Conservation (phyloP, 2,113 vertebrate genomes). For the Coturnix japonica region DNA sequence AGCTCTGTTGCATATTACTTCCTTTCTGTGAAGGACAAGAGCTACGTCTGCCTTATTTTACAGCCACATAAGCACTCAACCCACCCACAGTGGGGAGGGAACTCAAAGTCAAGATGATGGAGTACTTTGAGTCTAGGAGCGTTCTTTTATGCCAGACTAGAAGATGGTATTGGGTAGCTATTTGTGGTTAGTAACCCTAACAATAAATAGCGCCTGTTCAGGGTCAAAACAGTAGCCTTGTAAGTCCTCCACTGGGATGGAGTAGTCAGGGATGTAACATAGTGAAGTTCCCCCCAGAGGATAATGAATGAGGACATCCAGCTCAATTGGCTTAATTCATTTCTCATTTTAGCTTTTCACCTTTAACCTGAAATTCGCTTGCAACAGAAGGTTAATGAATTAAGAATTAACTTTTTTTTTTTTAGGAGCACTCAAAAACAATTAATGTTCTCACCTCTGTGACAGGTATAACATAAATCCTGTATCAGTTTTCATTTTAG, state of each 20-base stretch:
- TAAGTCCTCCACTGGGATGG: background rate
- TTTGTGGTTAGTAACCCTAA: background rate
- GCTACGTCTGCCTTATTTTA: background rate
- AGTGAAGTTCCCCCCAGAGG: background rate
- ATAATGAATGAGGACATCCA: slow-evolving; percentile 26
- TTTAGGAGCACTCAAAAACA: background rate
- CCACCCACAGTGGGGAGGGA: background rate
- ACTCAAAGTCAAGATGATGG: background rate
- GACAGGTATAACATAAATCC: background rate
- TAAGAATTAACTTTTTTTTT: slow-evolving; percentile 2
- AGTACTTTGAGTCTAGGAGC: background rate
- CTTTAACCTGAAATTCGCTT: background rate
- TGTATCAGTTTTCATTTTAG: background rate
- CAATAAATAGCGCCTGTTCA: background rate
- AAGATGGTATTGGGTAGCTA: background rate
- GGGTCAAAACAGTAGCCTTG: background rate
- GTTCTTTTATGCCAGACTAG: background rate
- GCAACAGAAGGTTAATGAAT: background rate
- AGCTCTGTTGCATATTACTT: background rate
- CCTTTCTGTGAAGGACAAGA: background rate
- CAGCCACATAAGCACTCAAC: background rate
- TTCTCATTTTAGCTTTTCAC: slow-evolving; percentile 57
- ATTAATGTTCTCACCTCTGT: background rate
- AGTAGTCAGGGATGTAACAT: background rate
- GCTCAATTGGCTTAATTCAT: background rate